Evolutionary conservation across 2,797 vertebrate species (phyloP).

Genomic region (Peromyscus attwateri): DNA sequence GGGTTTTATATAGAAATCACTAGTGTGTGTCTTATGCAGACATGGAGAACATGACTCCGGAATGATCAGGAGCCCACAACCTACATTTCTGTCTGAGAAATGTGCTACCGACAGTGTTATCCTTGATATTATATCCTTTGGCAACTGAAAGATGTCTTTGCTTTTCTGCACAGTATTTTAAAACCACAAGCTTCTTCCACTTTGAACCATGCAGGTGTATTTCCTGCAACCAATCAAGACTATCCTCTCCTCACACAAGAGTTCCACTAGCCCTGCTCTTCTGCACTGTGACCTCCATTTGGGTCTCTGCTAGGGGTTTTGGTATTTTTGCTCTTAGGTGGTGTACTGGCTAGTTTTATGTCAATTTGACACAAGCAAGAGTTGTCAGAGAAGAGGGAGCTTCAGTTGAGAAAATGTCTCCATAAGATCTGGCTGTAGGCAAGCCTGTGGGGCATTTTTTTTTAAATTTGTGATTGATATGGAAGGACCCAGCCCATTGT

Average conservation of each 20-base stretch:
- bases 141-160: neutral
- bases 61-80: neutral
- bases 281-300: neutral
- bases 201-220: neutral
- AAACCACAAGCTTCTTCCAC: neutral
- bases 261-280: neutral
- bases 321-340: neutral
- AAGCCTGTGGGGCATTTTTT: neutral
- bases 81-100: neutral
- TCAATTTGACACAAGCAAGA: neutral
- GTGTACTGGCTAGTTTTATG: neutral
- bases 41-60: neutral
- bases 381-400: neutral
- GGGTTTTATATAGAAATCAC: constrained; percentile 22
- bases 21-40: constrained; percentile 1
- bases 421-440: neutral
- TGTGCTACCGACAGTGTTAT: neutral
- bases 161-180: neutral
- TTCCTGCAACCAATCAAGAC: neutral
- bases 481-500: neutral
- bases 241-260: neutral
- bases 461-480: neutral
- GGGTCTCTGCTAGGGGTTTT: neutral
- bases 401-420: neutral
- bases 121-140: neutral